phyloP scores from a whole-genome alignment of 2,888 invertebrate species.

The Epistrophe eligans region DNA sequence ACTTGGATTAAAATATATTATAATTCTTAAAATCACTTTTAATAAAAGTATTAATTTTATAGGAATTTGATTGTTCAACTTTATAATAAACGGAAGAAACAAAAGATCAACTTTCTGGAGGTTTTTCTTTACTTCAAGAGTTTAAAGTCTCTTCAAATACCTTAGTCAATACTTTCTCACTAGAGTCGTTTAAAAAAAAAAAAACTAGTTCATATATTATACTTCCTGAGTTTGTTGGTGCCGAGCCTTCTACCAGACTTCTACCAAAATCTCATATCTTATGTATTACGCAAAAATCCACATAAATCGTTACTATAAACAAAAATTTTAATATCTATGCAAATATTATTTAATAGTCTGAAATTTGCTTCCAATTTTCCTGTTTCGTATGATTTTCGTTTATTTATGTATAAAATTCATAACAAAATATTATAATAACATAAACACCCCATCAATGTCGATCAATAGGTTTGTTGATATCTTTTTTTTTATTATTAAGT shows the following conservation, averaged over 20 bases:
- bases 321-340: conserved; percentile 4
- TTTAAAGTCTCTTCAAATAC: too few species aligned
- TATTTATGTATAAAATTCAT: conserved; percentile 4
- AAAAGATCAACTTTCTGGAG: too few species aligned
- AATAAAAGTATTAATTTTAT: too few species aligned
- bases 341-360: conserved; percentile 15
- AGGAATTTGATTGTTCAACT: too few species aligned
- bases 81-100: too few species aligned
- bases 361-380: background rate
- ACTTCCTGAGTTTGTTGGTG: background rate
- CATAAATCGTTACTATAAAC: background rate
- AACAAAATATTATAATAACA: conserved; percentile 3
- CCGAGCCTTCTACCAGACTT: conserved; percentile 19
- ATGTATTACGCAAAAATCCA: background rate
- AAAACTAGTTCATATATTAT: background rate
- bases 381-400: conserved; percentile 1
- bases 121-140: too few species aligned
- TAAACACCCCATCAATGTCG: conserved; percentile 30
- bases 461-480: conserved; percentile 18
- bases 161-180: too few species aligned
- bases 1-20: too few species aligned
- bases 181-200: too few species aligned
- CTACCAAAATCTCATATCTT: background rate
- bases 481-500: background rate
- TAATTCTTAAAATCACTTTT: too few species aligned